Evolutionary conservation across 2,797 vertebrate species (phyloP).

Genomic region (Urocyon cinereoargenteus): DNA sequence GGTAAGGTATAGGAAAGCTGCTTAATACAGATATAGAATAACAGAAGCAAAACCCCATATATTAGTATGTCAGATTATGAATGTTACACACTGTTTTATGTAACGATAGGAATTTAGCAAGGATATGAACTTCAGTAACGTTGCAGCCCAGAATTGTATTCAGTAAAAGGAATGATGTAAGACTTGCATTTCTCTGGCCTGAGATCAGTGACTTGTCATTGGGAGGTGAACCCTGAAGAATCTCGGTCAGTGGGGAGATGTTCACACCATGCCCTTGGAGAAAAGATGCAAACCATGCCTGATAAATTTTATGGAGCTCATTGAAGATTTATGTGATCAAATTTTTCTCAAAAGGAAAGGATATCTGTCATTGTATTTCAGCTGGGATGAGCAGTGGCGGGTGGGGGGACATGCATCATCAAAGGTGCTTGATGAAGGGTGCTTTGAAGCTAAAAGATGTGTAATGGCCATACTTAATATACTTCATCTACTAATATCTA

Average conservation of each 20-base stretch:
- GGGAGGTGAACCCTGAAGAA: not conserved
- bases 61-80: not conserved
- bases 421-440: not conserved
- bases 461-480: fast-evolving
- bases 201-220: not conserved
- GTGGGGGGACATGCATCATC: fast-evolving
- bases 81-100: not conserved
- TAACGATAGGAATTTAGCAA: not conserved
- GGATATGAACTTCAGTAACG: not conserved
- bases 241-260: too few species aligned
- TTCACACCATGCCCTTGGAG: not conserved
- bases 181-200: not conserved
- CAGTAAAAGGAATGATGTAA: not conserved
- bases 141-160: not conserved
- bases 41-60: not conserved
- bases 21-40: not conserved
- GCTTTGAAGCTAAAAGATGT: not conserved
- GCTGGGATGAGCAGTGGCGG: too few species aligned
- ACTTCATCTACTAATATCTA: not conserved
- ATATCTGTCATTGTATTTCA: not conserved
- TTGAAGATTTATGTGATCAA: not conserved
- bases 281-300: too few species aligned
- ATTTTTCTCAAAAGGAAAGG: not conserved
- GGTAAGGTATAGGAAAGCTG: not conserved
- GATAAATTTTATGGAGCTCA: not conserved